phyloP scores from a whole-genome alignment of 2,797 vertebrate genomes.

The Mastacembelus armatus region DNA sequence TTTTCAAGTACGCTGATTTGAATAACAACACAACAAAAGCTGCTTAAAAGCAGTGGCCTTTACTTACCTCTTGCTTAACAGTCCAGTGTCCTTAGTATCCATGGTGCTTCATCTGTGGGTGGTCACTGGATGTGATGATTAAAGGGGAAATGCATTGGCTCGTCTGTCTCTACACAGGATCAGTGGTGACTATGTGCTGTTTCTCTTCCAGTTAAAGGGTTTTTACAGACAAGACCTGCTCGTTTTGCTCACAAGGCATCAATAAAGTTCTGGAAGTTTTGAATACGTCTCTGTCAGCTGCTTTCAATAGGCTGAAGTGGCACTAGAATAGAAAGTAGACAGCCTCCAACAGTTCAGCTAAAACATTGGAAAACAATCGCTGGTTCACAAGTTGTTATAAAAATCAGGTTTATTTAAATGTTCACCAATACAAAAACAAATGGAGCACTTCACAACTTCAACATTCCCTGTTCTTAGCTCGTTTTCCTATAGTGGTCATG shows the following conservation, averaged over 20 bases:
- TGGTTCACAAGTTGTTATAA: constrained; percentile 47
- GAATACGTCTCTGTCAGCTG: constrained; percentile 43
- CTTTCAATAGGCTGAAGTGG: background rate
- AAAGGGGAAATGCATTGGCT: constrained; percentile 35
- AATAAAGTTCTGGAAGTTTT: constrained; percentile 83
- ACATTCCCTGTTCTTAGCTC: constrained; percentile 23
- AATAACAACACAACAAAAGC: constrained; percentile 42
- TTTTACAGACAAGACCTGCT: constrained; percentile 62
- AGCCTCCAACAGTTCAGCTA: too few relatives aligned
- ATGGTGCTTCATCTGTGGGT: constrained; percentile 44
- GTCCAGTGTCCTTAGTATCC: constrained; percentile 62
- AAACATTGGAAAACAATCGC: background rate
- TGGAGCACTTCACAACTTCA: constrained; percentile 67
- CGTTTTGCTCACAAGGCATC: constrained; percentile 63
- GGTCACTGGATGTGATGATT: constrained; percentile 42
- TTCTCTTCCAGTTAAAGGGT: constrained; percentile 66
- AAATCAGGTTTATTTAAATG: constrained; percentile 84
- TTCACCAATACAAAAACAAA: constrained; percentile 84
- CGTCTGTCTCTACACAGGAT: constrained; percentile 33
- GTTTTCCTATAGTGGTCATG: constrained; percentile 67
- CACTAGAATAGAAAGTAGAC: too few relatives aligned
- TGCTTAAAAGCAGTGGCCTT: constrained; percentile 74
- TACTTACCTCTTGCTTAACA: constrained; percentile 55
- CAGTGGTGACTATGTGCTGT: constrained; percentile 56
- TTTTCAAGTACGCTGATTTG: constrained; percentile 55